Evolutionary conservation across 2,113 vertebrate genomes (phyloP).

Genomic region (Phycodurus eques): DNA sequence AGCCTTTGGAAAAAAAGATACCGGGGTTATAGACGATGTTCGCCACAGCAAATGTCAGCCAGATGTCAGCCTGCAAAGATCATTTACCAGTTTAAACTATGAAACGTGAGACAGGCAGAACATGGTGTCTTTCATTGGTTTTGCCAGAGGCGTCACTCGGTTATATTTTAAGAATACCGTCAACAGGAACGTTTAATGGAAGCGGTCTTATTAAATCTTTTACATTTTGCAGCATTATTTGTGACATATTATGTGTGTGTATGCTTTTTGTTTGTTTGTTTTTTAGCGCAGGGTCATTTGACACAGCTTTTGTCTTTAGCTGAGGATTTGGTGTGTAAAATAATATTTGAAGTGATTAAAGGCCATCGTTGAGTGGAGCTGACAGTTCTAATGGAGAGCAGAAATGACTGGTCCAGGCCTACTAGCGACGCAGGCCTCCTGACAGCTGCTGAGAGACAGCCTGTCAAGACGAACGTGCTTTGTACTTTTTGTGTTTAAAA

Average conservation of each 20-base stretch:
- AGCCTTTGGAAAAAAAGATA: background rate
- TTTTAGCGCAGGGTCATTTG: constrained; percentile 2
- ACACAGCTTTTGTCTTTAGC: constrained; percentile 44
- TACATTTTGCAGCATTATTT: constrained; percentile 31
- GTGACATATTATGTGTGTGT: background rate
- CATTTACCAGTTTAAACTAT: constrained; percentile 42
- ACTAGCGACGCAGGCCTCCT: constrained; percentile 32
- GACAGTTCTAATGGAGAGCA: constrained; percentile 65
- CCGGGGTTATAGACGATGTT: background rate
- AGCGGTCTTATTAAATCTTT: constrained; percentile 18
- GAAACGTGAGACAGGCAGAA: constrained; percentile 45
- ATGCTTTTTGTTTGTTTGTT: background rate
- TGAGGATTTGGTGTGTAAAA: constrained; percentile 52
- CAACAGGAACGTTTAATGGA: background rate
- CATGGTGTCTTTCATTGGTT: constrained; percentile 47
- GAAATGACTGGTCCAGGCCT: constrained; percentile 40
- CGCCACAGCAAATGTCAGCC: constrained; percentile 4
- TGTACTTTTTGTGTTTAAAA: background rate
- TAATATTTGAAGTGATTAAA: constrained; percentile 70
- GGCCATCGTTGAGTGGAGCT: constrained; percentile 49
- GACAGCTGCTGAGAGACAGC: constrained; percentile 31
- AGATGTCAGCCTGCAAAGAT: constrained; percentile 17
- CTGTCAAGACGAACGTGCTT: constrained; percentile 10
- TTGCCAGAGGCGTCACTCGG: no score
- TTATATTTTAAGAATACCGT: background rate